Base-by-base conservation (phyloP, 2,888 invertebrate species). In the Sisyra nigra region DNA sequence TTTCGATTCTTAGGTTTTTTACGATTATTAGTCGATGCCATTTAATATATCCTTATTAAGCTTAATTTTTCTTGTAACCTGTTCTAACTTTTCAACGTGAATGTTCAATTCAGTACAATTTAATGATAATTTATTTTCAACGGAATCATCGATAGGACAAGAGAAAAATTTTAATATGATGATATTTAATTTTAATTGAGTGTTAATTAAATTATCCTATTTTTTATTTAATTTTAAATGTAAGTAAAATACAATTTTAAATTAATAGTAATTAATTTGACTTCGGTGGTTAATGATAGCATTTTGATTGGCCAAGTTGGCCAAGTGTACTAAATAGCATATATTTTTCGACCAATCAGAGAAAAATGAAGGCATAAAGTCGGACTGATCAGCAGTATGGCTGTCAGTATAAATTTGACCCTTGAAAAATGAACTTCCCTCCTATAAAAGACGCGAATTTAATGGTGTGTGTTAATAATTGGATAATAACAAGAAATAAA, bases 341-440 rank as follows among this genome's bases (percentile, higher is more conserved):
- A 34, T 15, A 37, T 37, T 48, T 55, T 58, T 62, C 58, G 56
- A 63, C 80, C 79, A 80, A 80, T 79, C 69, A 66, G 69, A 68
- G 64, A 55, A 56, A 67, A 69, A 71, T 69, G 67, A 69, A 68
- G 72, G 73, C 75, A 78, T 80, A 82, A 83, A 83, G 80, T 76
- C 77, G 75, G 77, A 75, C 76, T 77, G 76, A 74, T 74, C 75
- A 72, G 75, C 82, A 84, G 82, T 77, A 86, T 87, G 85, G 86
- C 85, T 84, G 86, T 81, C 88, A 91, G 87, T 92, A 91, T 91
- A 91, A 83, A 91, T 86, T 82, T 85, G 83, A 81, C 77, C 75
- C 74, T 76, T 74, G 74, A 67, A 76, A 72, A 74, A 84, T 83
- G 82, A 75, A 74, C 74, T 79, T 78, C 82, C 81, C 83, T 76